These are phyloP conservation scores for Hydrocynus forskahlii DNA, from an alignment of 2,797 vertebrate species.

Conservation along the genomic window DNA sequence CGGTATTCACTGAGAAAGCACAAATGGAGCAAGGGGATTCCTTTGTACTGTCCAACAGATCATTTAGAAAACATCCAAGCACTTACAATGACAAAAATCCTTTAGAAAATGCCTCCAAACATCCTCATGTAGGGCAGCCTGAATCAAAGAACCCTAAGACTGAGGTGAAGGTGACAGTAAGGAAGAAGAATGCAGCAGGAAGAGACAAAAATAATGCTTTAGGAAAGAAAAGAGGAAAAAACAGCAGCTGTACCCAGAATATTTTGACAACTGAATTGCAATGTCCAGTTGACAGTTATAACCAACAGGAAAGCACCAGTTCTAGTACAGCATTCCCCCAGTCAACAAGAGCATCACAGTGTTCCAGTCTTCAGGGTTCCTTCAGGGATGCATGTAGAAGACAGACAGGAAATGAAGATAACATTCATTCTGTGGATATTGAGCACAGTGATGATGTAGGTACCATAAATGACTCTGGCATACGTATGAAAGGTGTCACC, in stretches of 20 bases:
- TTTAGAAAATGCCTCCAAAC: constrained; percentile 17
- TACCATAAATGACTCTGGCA: not conserved
- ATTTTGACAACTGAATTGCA: constrained; percentile 16
- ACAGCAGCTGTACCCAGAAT: constrained; percentile 1
- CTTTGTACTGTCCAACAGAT: not conserved
- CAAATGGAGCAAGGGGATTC: constrained; percentile 17
- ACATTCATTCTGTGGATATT: not conserved
- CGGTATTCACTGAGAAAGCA: not conserved
- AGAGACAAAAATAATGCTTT: constrained; percentile 18
- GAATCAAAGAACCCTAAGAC: constrained; percentile 64
- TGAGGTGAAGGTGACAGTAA: constrained; percentile 16
- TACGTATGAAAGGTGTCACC: not conserved
- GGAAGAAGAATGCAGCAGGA: constrained; percentile 51
- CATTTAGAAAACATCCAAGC: not conserved
- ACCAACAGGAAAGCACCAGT: not conserved
- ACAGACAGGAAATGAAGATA: not conserved
- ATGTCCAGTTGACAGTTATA: not conserved
- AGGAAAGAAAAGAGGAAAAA: constrained; percentile 49
- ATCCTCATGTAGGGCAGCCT: constrained; percentile 3
- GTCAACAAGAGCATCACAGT: not conserved
- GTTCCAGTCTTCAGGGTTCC: not conserved
- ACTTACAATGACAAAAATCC: not conserved
- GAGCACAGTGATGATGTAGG: not conserved
- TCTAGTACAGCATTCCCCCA: constrained; percentile 9
- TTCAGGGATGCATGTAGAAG: not conserved